These are phyloP conservation scores for Leptinotarsa haldemani DNA, from an alignment of 2,888 invertebrate genomes.

Conservation along the genomic window DNA sequence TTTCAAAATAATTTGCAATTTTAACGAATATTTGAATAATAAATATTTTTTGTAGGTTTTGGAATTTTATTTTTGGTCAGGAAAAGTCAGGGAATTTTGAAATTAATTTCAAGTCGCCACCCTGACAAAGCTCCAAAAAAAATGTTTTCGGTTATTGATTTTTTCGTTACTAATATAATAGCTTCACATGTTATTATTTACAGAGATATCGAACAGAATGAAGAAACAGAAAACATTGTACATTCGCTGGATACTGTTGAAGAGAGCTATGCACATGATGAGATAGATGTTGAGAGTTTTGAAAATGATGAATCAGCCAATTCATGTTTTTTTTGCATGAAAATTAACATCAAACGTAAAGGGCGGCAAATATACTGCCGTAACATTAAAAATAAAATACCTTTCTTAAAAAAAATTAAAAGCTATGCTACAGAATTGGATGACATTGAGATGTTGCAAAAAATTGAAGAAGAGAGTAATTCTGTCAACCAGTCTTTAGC, in stretches of 20 bases:
- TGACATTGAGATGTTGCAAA: too few species aligned
- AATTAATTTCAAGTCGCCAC: neutral
- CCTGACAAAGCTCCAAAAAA: slow-evolving; percentile 20
- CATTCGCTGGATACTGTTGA: slow-evolving; percentile 25
- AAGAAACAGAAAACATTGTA: slow-evolving; percentile 22
- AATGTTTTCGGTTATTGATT: slow-evolving; percentile 20
- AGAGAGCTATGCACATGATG: slow-evolving; percentile 28
- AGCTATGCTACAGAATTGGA: too few species aligned
- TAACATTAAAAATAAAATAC: slow-evolving; percentile 35
- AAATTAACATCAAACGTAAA: slow-evolving; percentile 36
- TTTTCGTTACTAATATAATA: slow-evolving; percentile 23
- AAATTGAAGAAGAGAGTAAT: too few species aligned
- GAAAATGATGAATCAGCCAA: slow-evolving; percentile 31
- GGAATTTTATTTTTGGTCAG: too few species aligned
- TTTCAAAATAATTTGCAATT: too few species aligned
- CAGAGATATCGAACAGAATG: too few species aligned
- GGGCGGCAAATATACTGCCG: slow-evolving; percentile 37
- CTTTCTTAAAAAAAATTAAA: too few species aligned
- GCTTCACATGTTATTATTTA: slow-evolving; percentile 19
- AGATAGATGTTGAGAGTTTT: slow-evolving; percentile 32
- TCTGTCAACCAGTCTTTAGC: too few species aligned
- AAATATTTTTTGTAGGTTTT: too few species aligned
- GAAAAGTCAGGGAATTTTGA: slow-evolving; percentile 9
- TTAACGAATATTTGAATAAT: too few species aligned
- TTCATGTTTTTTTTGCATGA: slow-evolving; percentile 35